phyloP scores from a whole-genome alignment of 2,888 invertebrate genomes.

The Acholoe squamosa region DNA sequence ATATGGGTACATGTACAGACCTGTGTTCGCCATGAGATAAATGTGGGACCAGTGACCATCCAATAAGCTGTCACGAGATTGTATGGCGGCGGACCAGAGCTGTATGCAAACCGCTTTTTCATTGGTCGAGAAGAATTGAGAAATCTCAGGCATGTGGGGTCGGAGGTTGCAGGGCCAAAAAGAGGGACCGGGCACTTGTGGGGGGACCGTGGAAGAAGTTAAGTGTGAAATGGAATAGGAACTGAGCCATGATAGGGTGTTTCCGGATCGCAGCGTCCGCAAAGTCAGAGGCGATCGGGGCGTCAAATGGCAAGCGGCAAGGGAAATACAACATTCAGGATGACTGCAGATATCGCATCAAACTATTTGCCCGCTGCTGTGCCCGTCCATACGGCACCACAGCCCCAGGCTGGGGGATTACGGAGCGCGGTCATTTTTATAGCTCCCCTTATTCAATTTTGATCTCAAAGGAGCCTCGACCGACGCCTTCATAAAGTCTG shows the following conservation, averaged over 20 bases:
- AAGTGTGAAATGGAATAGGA: constrained; percentile 56
- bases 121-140: constrained; percentile 34
- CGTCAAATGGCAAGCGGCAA: constrained; percentile 43
- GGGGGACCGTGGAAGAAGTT: constrained; percentile 14
- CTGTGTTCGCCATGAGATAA: neutral
- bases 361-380: constrained; percentile 34
- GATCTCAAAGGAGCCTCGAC: constrained; percentile 48
- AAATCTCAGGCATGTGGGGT: constrained; percentile 8
- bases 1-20: too few relatives aligned
- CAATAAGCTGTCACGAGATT: neutral
- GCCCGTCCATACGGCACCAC: constrained; percentile 10
- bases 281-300: constrained; percentile 11
- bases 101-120: constrained; percentile 29
- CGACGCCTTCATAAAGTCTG: constrained; percentile 40
- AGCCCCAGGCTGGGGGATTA: neutral
- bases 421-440: neutral
- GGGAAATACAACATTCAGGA: constrained; percentile 50
- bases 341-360: constrained; percentile 44
- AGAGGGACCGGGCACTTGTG: constrained; percentile 16
- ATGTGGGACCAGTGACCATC: neutral
- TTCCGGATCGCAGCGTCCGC: neutral
- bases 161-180: neutral
- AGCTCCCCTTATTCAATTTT: constrained; percentile 44
- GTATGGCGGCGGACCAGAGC: constrained; percentile 11
- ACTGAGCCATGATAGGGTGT: constrained; percentile 41